phyloP scores from a whole-genome alignment of 2,888 invertebrate genomes.

The Ariolimax columbianus region DNA sequence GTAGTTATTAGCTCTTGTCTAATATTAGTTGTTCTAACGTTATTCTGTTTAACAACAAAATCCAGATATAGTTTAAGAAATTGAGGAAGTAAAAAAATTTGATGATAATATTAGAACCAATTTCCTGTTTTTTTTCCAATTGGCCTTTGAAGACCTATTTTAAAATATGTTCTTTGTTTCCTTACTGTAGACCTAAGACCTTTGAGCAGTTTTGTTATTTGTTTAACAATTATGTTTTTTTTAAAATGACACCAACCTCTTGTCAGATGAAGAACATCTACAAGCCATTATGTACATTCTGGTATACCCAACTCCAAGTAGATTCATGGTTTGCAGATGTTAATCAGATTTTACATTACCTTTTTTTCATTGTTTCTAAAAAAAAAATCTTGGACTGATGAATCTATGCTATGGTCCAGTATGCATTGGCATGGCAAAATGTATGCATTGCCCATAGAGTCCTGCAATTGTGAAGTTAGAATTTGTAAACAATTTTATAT shows the following conservation, averaged over 20 bases:
- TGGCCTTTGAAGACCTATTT: no score
- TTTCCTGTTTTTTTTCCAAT: no score
- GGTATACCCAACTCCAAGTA: not conserved
- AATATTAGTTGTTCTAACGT: no score
- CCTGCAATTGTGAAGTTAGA: not conserved
- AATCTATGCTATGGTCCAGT: not conserved
- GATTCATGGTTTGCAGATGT: conserved; percentile 14
- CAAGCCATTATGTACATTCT: conserved; percentile 33
- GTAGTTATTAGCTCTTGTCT: no score
- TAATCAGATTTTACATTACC: conserved; percentile 13
- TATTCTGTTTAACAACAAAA: no score
- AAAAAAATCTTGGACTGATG: no score
- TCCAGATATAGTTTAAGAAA: no score
- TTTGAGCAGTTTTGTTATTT: not conserved
- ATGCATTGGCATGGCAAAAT: not conserved
- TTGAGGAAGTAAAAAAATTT: no score
- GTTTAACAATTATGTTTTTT: not conserved
- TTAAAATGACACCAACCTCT: conserved; percentile 9
- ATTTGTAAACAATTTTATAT: not conserved
- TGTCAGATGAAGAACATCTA: conserved; percentile 46
- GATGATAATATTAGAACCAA: no score
- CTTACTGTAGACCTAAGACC: no score
- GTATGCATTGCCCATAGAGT: no score
- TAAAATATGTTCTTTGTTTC: no score
- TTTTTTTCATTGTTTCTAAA: not conserved